Percentiles rank a stretch among this genome's conserved stretches.
Evolutionary conservation across 2,888 invertebrate species (phyloP).

Genomic region (Melitaea athalia): DNA sequence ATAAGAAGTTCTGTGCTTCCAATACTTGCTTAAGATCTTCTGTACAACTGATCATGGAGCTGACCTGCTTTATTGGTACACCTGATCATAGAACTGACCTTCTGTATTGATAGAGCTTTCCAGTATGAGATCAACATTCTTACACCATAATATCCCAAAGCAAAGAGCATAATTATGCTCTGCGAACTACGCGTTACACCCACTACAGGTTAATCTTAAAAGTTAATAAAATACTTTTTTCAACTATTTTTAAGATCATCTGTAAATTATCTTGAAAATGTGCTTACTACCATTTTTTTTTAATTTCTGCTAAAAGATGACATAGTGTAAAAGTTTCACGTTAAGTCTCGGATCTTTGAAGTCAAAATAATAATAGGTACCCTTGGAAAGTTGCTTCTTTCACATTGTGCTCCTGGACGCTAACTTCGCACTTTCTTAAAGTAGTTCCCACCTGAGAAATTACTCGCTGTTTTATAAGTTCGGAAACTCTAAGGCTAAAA

Average conservation of each 20-base stretch:
- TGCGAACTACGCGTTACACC: too few relatives aligned
- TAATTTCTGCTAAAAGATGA: slow-evolving; percentile 3
- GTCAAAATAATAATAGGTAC: slow-evolving; percentile 47
- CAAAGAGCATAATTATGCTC: too few relatives aligned
- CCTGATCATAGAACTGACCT: too few relatives aligned
- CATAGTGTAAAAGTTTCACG: neutral
- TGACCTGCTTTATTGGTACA: too few relatives aligned
- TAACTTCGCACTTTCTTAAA: slow-evolving; percentile 50
- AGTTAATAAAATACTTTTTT: too few relatives aligned
- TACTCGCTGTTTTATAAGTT: slow-evolving; percentile 55
- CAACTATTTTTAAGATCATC: neutral
- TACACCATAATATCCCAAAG: too few relatives aligned
- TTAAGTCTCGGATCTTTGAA: slow-evolving; percentile 38
- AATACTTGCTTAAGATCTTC: too few relatives aligned
- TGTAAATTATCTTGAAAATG: neutral
- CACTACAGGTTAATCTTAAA: too few relatives aligned
- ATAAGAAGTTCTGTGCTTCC: too few relatives aligned
- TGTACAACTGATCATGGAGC: too few relatives aligned
- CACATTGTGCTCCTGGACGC: slow-evolving; percentile 33
- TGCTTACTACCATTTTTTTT: neutral
- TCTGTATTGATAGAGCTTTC: too few relatives aligned
- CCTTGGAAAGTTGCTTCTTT: slow-evolving; percentile 43
- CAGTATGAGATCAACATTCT: too few relatives aligned
- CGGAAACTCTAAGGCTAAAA: slow-evolving; percentile 45
- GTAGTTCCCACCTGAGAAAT: slow-evolving; percentile 57